A percentile compares a stretch with the other conserved stretches of the same genome.
These are phyloP conservation scores for Acipenser transmontanus DNA, from an alignment of 2,797 vertebrate species.

Conservation along the genomic window DNA sequence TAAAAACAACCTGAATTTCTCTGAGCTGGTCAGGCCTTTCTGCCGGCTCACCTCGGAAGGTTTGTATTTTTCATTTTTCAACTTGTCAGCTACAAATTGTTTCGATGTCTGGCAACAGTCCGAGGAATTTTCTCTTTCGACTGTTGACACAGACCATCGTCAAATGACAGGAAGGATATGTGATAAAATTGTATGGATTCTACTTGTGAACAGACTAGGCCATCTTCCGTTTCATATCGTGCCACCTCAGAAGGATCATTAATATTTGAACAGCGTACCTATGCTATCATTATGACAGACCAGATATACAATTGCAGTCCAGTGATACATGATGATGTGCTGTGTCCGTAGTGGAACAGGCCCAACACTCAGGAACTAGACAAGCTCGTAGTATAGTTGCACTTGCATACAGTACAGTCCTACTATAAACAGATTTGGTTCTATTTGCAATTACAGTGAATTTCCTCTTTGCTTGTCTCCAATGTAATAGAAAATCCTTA, in stretches of 20 bases:
- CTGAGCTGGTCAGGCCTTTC: slow-evolving; percentile 88
- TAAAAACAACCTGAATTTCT: slow-evolving; percentile 85
- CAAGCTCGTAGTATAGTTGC: too few relatives aligned
- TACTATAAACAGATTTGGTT: too few relatives aligned
- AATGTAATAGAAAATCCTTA: too few relatives aligned
- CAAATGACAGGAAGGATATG: slow-evolving; percentile 26
- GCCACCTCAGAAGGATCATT: slow-evolving; percentile 24
- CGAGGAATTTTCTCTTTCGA: neutral
- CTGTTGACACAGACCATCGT: slow-evolving; percentile 10
- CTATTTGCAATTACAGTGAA: too few relatives aligned
- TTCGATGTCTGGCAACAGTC: neutral
- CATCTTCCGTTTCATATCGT: slow-evolving; percentile 10
- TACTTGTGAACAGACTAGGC: slow-evolving; percentile 5
- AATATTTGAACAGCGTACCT: slow-evolving; percentile 23
- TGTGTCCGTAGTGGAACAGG: neutral
- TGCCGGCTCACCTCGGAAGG: slow-evolving; percentile 94
- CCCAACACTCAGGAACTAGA: neutral
- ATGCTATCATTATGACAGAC: slow-evolving; percentile 5
- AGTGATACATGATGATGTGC: neutral
- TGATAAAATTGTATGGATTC: neutral
- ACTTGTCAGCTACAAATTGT: neutral
- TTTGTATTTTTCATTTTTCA: slow-evolving; percentile 44
- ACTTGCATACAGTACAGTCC: too few relatives aligned
- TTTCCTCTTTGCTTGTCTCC: too few relatives aligned
- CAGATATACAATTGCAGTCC: neutral